Conservation (phyloP, 2,797 vertebrate genomes). For the Alauda arvensis region DNA sequence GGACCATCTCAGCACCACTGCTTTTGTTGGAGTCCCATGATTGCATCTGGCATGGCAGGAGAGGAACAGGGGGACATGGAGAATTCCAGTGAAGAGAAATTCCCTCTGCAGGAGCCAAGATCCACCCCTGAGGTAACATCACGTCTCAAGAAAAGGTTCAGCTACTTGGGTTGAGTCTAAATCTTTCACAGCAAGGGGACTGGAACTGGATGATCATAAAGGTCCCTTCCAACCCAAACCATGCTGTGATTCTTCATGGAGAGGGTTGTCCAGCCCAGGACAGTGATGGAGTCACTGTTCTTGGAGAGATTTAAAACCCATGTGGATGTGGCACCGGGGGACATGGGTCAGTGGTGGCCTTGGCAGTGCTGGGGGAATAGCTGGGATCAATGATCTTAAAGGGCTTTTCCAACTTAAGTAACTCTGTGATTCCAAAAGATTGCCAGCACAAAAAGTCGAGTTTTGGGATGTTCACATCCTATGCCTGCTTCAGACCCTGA, state of each 20-base stretch:
- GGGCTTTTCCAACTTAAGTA: not conserved
- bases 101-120: not conserved
- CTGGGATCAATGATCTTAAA: accelerated
- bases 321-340: not conserved
- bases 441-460: not conserved
- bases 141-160: not conserved
- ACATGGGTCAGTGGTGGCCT: not conserved
- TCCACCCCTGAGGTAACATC: not conserved
- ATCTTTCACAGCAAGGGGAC: not conserved
- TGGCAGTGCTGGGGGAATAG: not conserved
- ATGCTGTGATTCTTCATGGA: not conserved
- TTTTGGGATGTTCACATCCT: not conserved
- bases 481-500: not conserved
- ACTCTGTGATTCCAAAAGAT: not conserved
- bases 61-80: not conserved
- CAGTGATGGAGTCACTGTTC: accelerated
- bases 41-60: not conserved
- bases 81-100: not conserved
- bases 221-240: not conserved
- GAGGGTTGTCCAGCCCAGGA: not conserved
- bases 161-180: not conserved
- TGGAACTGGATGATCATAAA: not conserved
- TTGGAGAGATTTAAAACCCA: not conserved
- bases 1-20: not conserved
- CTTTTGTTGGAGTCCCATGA: accelerated